Evolutionary conservation across 2,113 vertebrate species (phyloP).

Genomic region (Mus spicilegus): DNA sequence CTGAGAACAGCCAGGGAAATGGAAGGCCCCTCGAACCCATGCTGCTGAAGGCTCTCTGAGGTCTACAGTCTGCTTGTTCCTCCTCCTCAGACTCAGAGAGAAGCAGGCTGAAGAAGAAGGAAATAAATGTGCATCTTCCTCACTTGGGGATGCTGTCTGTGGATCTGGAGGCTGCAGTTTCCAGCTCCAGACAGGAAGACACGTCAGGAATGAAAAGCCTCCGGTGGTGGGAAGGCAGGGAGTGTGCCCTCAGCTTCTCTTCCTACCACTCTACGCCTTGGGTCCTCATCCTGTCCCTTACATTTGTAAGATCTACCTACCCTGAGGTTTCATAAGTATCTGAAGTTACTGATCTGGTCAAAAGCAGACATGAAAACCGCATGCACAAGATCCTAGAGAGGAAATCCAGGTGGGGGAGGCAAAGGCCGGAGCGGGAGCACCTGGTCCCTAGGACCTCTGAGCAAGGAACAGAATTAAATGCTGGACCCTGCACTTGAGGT

Average conservation of each 20-base stretch:
- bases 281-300: not conserved
- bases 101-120: constrained; percentile 8
- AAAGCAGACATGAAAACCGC: not conserved
- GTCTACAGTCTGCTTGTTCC: not conserved
- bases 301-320: not conserved
- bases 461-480: constrained; percentile 8
- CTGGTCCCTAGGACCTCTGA: not conserved
- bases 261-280: not conserved
- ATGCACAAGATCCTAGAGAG: not conserved
- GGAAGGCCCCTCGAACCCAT: not conserved
- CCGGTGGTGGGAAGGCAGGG: fast-evolving
- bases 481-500: not conserved
- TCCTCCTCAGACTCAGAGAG: not conserved
- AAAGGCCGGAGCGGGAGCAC: not conserved
- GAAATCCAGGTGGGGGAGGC: not conserved
- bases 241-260: not conserved
- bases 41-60: not conserved
- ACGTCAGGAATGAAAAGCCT: not conserved
- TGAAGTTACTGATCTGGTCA: constrained; percentile 58
- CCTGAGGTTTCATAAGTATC: not conserved
- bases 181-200: not conserved
- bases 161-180: not conserved
- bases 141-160: constrained; percentile 41
- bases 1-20: not conserved
- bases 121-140: constrained; percentile 16